Evolutionary conservation across 2,888 invertebrate species (phyloP).

Genomic region (Conomelus anceps): DNA sequence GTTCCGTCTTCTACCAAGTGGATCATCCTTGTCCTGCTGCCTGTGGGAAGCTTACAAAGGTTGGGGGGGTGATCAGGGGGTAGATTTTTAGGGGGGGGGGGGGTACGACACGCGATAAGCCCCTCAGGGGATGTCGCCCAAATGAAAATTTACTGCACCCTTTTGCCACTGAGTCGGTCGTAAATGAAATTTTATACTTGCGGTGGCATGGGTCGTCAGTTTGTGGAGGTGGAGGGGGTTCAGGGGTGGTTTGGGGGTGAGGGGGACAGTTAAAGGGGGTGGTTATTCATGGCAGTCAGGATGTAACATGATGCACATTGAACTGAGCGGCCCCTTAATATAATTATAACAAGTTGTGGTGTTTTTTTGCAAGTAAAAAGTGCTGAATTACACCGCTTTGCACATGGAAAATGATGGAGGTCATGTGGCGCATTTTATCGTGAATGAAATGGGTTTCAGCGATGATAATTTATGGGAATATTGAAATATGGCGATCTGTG

Average conservation of each 20-base stretch:
- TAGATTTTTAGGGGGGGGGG: neutral
- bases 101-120: neutral
- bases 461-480: no score
- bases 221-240: neutral
- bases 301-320: neutral
- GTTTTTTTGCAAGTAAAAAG: neutral
- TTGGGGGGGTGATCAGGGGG: neutral
- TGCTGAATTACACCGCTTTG: no score
- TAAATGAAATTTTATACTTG: neutral
- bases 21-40: neutral
- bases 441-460: no score
- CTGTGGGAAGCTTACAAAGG: no score
- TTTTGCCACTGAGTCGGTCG: neutral
- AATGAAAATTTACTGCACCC: neutral
- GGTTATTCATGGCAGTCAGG: neutral
- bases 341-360: neutral
- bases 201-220: neutral
- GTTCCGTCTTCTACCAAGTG: neutral
- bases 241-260: neutral
- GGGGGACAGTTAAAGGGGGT: neutral
- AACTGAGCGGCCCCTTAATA: neutral
- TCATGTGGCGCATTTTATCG: no score
- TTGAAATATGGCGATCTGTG: no score
- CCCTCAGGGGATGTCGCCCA: neutral
- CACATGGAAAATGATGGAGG: no score